Evolutionary conservation across 1,140 invertebrate species (phyloP), one percentile per base, ranked within the genome.

Genomic region (Drosophila saltans): DNA sequence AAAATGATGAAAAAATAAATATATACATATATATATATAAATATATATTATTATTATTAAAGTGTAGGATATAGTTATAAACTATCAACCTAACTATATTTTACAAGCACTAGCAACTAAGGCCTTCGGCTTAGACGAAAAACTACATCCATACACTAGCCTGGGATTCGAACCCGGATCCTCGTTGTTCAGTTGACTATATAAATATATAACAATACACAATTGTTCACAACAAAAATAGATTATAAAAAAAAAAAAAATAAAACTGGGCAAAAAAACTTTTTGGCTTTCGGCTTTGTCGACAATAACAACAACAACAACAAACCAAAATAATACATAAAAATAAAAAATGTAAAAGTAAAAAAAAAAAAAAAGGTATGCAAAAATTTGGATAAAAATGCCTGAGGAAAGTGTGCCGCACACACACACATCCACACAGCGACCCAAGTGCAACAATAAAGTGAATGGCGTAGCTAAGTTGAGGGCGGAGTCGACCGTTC

Each of bases 361-460:
- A 21, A 43, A 52, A 16, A 63, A 72, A 69, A 72, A 69, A 73
- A 30, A 62, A 64, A 67, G 65, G 75, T 77, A 67, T 77, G 74
- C 74, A 79, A 82, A 88, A 83, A 72, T 71, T 73, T 82, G 36
- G 74, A 82, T 73, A 77, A 82, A 86, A 86, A 86, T 86, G 67
- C 61, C 79, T 28, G 71, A 56, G 58, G 56, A 79, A 88, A 78
- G 64, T 81, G 79, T 70, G 82, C 59, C 76, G 74, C 66, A 71
- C 43, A 68, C 62, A 72, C 43, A 40, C 59, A 66, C 72, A 69
- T 30, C 63, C 48, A 75, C 41, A 41, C 39, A 65, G 40, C 66
- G 24, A 39, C 52, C 30, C 36, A 61, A 76, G 73, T 77, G 74
- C 74, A 76, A 83, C 80, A 88, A 89, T 86, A 86, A 88, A 89